Evolutionary conservation across 1,140 invertebrate genomes (phyloP).

Genomic region (Drosophila nigrodunni): DNA sequence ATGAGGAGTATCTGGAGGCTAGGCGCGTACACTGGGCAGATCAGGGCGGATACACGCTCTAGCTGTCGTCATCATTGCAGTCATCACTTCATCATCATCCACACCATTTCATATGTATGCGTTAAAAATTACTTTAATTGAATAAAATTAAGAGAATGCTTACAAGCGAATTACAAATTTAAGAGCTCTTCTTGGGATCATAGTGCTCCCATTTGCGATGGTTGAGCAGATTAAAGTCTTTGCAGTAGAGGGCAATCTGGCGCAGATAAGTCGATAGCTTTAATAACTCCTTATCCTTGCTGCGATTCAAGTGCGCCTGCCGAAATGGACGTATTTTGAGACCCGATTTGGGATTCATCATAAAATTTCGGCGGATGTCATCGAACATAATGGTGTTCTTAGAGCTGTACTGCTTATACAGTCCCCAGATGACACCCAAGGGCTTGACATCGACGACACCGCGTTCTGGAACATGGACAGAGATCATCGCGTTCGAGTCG

Average conservation of each 20-base stretch:
- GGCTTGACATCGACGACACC: constrained; percentile 94
- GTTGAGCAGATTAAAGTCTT: constrained; percentile 94
- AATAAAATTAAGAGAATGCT: constrained; percentile 69
- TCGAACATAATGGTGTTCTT: constrained; percentile 99
- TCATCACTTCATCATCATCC: no score
- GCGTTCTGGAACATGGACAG: constrained; percentile 90
- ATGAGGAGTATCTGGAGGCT: constrained; percentile 75
- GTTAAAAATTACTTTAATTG: constrained; percentile 69
- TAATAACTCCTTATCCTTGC: constrained; percentile 93
- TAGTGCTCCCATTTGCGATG: constrained; percentile 97
- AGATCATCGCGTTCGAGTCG: constrained; percentile 97
- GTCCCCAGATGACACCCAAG: constrained; percentile 98
- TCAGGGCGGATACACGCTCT: constrained; percentile 79
- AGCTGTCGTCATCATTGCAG: constrained; percentile 17
- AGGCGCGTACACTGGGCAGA: constrained; percentile 82
- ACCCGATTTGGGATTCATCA: constrained; percentile 98
- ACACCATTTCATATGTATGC: constrained; percentile 1
- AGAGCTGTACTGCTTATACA: constrained; percentile 93
- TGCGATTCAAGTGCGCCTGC: constrained; percentile 94
- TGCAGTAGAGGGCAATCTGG: constrained; percentile 91
- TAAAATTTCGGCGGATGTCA: constrained; percentile 97
- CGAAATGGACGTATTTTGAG: constrained; percentile 95
- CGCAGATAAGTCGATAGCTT: constrained; percentile 93
- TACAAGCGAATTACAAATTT: constrained; percentile 26
- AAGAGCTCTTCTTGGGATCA: constrained; percentile 85